phyloP scores from a whole-genome alignment of 2,888 invertebrate species.

The Epirrita christyi region DNA sequence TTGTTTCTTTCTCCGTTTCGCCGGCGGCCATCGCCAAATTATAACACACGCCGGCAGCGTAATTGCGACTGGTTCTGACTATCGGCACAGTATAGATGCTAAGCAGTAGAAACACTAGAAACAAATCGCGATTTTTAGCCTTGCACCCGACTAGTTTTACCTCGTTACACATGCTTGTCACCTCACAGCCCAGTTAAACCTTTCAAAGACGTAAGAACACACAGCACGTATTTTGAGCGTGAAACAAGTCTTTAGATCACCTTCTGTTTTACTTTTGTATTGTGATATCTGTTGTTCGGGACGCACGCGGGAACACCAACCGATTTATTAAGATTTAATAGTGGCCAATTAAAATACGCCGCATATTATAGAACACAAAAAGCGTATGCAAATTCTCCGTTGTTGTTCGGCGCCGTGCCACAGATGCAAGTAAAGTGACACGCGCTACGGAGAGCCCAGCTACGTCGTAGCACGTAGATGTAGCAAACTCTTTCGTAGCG shows the following conservation, averaged over 20 bases:
- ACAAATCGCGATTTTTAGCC: too few species aligned
- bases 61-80: conserved; percentile 64
- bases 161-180: too few species aligned
- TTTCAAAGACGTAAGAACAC: too few species aligned
- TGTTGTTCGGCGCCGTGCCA: conserved; percentile 53
- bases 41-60: conserved; percentile 70
- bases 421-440: conserved; percentile 20
- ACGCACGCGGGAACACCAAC: conserved; percentile 74
- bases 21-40: conserved; percentile 75
- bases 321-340: conserved; percentile 83
- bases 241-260: too few species aligned
- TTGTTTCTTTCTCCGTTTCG: conserved; percentile 60
- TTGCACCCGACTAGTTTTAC: too few species aligned
- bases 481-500: conserved; percentile 16
- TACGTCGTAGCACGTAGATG: conserved; percentile 52
- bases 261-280: conserved; percentile 10
- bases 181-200: too few species aligned
- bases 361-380: conserved; percentile 71
- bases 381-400: conserved; percentile 66
- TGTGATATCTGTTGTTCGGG: conserved; percentile 18
- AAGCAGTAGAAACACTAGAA: conserved; percentile 16
- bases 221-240: too few species aligned
- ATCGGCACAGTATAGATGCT: conserved; percentile 32
- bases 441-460: conserved; percentile 53
- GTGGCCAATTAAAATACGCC: conserved; percentile 77